These are phyloP conservation scores for Todiramphus chloris DNA, from an alignment of 2,113 vertebrate genomes.

Conservation along the genomic window DNA sequence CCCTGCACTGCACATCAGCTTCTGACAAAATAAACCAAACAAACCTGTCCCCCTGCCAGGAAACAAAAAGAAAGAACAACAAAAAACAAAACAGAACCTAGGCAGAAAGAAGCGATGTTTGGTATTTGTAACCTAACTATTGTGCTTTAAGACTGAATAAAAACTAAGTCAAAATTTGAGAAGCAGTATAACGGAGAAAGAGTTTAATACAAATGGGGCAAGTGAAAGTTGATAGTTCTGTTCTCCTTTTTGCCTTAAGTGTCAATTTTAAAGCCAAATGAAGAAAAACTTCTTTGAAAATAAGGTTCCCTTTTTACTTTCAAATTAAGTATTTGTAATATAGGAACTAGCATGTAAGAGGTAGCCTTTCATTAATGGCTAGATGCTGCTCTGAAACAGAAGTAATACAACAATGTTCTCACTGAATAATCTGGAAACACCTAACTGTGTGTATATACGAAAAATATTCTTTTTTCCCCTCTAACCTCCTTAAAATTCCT, in stretches of 20 bases:
- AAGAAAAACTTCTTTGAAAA: background rate
- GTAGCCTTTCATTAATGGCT: background rate
- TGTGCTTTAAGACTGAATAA: background rate
- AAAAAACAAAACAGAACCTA: background rate
- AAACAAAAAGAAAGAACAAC: background rate
- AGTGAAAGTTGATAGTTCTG: background rate
- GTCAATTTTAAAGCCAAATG: background rate
- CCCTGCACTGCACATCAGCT: background rate
- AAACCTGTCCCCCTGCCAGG: background rate
- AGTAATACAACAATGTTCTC: background rate
- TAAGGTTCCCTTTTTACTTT: background rate
- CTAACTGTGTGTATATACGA: background rate
- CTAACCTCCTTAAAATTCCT: background rate
- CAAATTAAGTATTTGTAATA: background rate
- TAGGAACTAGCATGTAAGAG: background rate
- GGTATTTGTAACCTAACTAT: background rate
- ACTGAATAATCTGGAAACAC: background rate
- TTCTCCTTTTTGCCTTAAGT: background rate
- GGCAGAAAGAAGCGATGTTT: background rate
- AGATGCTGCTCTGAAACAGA: background rate
- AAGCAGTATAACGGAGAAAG: background rate
- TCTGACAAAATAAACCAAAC: background rate
- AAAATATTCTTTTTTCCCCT: accelerated
- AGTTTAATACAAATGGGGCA: background rate
- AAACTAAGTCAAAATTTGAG: background rate